These are phyloP conservation scores for Andrena bucephala DNA, from an alignment of 2,888 invertebrate genomes.

Conservation along the genomic window DNA sequence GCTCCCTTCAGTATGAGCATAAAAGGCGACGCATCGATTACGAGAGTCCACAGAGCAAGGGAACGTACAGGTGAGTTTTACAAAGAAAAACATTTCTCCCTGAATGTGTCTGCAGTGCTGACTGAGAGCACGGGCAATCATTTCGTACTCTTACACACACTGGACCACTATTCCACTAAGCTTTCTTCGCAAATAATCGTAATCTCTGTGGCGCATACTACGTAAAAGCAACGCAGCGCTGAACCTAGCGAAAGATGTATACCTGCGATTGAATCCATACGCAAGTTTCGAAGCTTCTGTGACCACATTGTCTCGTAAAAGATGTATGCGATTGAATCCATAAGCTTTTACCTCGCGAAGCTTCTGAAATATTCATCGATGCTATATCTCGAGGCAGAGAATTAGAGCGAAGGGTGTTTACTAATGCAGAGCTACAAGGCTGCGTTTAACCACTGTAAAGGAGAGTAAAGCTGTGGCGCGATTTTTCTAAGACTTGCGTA, in stretches of 20 bases:
- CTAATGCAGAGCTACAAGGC: not conserved
- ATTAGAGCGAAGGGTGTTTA: not conserved
- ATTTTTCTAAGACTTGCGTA: slow-evolving; percentile 51
- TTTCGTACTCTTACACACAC: not conserved
- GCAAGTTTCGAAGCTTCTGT: not conserved
- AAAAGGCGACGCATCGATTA: slow-evolving; percentile 91
- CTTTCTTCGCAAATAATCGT: not conserved
- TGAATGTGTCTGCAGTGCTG: not conserved
- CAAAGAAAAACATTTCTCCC: not conserved
- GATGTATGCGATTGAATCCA: not conserved
- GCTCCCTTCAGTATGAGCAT: slow-evolving; percentile 87
- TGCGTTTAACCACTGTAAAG: slow-evolving; percentile 1
- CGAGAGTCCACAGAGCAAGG: slow-evolving; percentile 87
- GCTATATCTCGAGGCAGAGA: not conserved
- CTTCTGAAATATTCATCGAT: not conserved
- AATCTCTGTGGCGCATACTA: not conserved
- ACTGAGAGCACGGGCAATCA: slow-evolving; percentile 21
- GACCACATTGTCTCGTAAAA: not conserved
- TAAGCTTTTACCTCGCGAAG: not conserved
- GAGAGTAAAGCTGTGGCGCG: slow-evolving; percentile 7
- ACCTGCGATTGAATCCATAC: not conserved
- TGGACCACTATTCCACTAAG: not conserved
- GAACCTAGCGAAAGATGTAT: not conserved
- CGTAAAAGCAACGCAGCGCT: not conserved
- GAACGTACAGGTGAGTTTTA: slow-evolving; percentile 88